These are phyloP conservation scores for Papilio helenus DNA, from an alignment of 1,140 invertebrate genomes.

Conservation along the genomic window DNA sequence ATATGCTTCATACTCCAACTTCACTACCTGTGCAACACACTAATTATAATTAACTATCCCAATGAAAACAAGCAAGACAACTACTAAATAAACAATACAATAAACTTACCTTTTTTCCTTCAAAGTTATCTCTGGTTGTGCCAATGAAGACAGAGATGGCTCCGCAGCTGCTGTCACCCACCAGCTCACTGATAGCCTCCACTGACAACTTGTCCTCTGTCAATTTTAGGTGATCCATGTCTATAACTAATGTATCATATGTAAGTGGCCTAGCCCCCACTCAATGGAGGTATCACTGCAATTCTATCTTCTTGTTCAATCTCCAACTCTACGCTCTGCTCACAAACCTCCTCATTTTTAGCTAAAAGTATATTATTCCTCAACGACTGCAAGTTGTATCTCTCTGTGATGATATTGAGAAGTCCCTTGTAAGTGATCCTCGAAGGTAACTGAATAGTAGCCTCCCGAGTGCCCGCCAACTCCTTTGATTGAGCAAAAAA, in stretches of 20 bases:
- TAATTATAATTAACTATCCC: not conserved
- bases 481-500: constrained; percentile 96
- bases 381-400: constrained; percentile 88
- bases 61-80: not conserved
- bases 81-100: constrained; percentile 18
- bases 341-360: constrained; percentile 90
- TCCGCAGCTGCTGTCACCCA: constrained; percentile 90
- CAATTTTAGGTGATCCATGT: constrained; percentile 88
- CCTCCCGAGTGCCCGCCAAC: constrained; percentile 85
- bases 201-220: constrained; percentile 87
- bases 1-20: constrained; percentile 97
- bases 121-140: constrained; percentile 95
- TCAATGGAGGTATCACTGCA: constrained; percentile 94
- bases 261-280: constrained; percentile 87
- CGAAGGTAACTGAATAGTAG: constrained; percentile 79
- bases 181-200: constrained; percentile 86
- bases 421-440: constrained; percentile 83
- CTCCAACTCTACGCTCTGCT: constrained; percentile 82
- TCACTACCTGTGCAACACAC: constrained; percentile 84
- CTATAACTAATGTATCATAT: constrained; percentile 40
- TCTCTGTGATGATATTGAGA: constrained; percentile 83
- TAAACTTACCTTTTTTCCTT: constrained; percentile 88
- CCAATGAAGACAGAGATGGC: constrained; percentile 95
- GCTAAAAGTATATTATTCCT: constrained; percentile 89
- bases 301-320: constrained; percentile 89